Evolutionary conservation across 2,797 vertebrate genomes (phyloP), one percentile per base, ranked within the genome.

Genomic region (Sus cebifrons): DNA sequence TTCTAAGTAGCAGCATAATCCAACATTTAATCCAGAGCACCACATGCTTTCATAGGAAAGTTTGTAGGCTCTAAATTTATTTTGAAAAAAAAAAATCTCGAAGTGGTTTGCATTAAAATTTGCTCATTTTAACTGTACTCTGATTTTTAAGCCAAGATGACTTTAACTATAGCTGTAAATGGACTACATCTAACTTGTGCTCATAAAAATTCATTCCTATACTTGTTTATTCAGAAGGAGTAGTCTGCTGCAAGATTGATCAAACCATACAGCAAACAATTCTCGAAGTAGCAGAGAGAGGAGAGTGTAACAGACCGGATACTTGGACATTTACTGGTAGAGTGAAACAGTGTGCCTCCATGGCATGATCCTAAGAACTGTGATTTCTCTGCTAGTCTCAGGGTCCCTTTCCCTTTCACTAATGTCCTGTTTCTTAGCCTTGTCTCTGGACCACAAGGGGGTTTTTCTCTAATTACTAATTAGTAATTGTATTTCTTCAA

Each of bases 1-100:
- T 96, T 91, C 89, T 71, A 91, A 91, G 56, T 77, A 75, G 52
- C 82, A n/a, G 40, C 89, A 93, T 78, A 91, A 87, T 65, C 86
- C 7, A 64, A 75, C 73, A 89, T 91, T 95, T 95, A 79, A 82
- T 85, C 60, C 71, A 54, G 83, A 96, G 49, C 13, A 70, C 44
- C 36, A 64, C 9, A 40, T 82, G 16, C 40, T 89, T 78, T 94
- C 58, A 62, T 65, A 79, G 91, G 68, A 93, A 85, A 94, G 18
- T 86, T 62, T 54, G 56, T 77, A 73, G 67, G 58, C 2, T 10
- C 40, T 86, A 56, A 77, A 73, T 91, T 95, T 85, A 91, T 95
- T 67, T 71, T 87, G 36, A 36, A 92, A 49, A 77, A 44, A 83
- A 89, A 64, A 52, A 67, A 49, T 62, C 40, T 78, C 83, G 52